Percentiles rank a stretch among this genome's conserved stretches.
These are phyloP conservation scores for Hydrotaea cyrtoneurina DNA, from an alignment of 2,888 invertebrate species.

Conservation along the genomic window DNA sequence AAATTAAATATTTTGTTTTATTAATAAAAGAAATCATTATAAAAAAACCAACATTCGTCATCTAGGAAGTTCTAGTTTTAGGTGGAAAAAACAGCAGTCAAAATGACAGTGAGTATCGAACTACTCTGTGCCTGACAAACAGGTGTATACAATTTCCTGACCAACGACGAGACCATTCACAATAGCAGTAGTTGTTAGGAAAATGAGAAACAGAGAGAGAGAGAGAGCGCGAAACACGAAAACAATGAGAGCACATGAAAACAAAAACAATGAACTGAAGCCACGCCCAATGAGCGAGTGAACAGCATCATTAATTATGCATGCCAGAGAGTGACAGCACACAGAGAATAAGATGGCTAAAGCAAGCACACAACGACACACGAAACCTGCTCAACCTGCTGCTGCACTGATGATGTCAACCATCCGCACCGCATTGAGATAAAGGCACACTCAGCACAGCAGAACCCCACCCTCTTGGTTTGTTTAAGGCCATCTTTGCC, in stretches of 20 bases:
- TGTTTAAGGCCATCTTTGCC: constrained; percentile 51
- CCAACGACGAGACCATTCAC: constrained; percentile 61
- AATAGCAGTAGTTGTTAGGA: constrained; percentile 48
- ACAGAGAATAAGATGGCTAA: constrained; percentile 38
- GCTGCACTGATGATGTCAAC: constrained; percentile 10
- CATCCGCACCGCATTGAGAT: constrained; percentile 4
- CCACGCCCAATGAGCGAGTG: constrained; percentile 62
- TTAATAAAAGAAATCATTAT: not conserved
- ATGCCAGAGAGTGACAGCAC: constrained; percentile 62
- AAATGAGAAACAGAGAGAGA: constrained; percentile 32
- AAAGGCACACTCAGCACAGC: constrained; percentile 45
- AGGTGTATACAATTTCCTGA: constrained; percentile 58
- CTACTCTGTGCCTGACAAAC: constrained; percentile 35
- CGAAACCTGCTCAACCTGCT: constrained; percentile 31
- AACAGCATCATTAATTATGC: constrained; percentile 69
- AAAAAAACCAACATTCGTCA: not conserved
- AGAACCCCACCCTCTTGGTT: constrained; percentile 52
- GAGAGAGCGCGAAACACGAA: not conserved
- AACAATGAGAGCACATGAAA: not conserved
- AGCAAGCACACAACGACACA: constrained; percentile 2
- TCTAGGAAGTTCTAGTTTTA: not conserved
- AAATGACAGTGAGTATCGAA: constrained; percentile 15
- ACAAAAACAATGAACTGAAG: not conserved
- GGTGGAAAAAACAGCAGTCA: constrained; percentile 8
- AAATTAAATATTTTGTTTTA: constrained; percentile 22